Base-by-base conservation (phyloP, 1,140 invertebrate genomes). In the Drosophila malerkotliana region DNA sequence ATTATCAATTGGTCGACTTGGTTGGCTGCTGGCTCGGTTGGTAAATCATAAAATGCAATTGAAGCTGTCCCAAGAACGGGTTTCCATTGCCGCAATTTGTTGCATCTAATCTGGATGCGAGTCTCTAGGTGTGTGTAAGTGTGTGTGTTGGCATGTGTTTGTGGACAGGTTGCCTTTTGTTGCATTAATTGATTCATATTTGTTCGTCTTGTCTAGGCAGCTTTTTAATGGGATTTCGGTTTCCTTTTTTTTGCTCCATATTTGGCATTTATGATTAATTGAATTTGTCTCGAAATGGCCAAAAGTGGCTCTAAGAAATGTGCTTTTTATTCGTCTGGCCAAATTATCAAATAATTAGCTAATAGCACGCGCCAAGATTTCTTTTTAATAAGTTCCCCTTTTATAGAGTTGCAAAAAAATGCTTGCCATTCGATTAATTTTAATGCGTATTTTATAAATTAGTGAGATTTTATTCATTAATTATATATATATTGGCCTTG, bases 161-260 rank as follows among this genome's bases (percentile, higher is more conserved):
- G 68, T 32, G 54, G 47, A 78, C 64, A 71, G 71, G 64, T 83
- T 87, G 83, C 79, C 82, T 87, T 85, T 85, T 87, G 81, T 77
- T 87, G 82, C 74, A 78, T 67, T 83, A 87, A 87, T 87, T 87
- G 79, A 88, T 87, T 87, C 79, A 87, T 87, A 87, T 87, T 87
- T 87, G 81, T 51, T 83, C 47, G 69, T 52, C 58, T 53, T 67
- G 81, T 78, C 77, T 55, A 45, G 59, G 59, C 52, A 49, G 61
- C 57, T 34, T 61, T 64, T 84, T 61, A 76, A 79, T 80, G 39
- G 57, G 47, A 73, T 85, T 84, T 75, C 54, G 63, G 55, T 81
- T 74, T 57, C 63, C 63, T 69, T 77, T 73, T 77, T 55, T 61
- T 64, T 30, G 24, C 6, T 32, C 82, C 81, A 75, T 62, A 87